Evolutionary conservation across 1,140 invertebrate species (phyloP).

Genomic region (Drosophila oshimai): DNA sequence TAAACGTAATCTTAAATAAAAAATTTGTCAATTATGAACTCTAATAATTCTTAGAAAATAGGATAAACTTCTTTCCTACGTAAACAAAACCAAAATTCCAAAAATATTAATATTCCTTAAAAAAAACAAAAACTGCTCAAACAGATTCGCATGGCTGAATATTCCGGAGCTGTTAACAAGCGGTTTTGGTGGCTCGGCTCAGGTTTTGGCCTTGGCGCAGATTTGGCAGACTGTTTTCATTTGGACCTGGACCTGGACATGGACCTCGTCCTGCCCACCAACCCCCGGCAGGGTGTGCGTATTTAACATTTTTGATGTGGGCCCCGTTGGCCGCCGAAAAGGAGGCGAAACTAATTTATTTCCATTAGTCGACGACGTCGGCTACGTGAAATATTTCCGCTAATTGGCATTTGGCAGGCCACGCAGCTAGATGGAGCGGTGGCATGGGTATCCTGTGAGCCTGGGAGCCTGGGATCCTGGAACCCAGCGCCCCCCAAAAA

Average conservation of each 20-base stretch:
- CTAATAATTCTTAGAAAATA: no score
- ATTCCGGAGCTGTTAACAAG: conserved; percentile 2
- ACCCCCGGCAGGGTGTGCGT: not conserved
- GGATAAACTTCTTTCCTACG: no score
- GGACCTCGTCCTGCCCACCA: not conserved
- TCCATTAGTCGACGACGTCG: conserved; percentile 52
- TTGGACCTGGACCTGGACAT: not conserved
- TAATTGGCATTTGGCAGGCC: conserved; percentile 69
- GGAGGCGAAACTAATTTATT: conserved; percentile 57
- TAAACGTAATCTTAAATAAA: no score
- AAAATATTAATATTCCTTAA: no score
- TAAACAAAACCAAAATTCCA: not conserved
- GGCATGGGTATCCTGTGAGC: not conserved
- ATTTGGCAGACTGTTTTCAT: conserved; percentile 6
- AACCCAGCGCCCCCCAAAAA: not conserved
- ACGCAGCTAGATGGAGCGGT: not conserved
- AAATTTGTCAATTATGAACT: no score
- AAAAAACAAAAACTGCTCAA: no score
- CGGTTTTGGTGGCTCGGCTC: not conserved
- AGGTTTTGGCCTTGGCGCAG: not conserved
- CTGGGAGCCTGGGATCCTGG: not conserved
- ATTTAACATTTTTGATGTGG: conserved; percentile 51
- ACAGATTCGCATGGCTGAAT: no score
- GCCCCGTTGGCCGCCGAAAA: not conserved
- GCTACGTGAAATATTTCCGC: conserved; percentile 62